Conservation (phyloP, 1,140 invertebrate species). For the Nephotettix cincticeps region DNA sequence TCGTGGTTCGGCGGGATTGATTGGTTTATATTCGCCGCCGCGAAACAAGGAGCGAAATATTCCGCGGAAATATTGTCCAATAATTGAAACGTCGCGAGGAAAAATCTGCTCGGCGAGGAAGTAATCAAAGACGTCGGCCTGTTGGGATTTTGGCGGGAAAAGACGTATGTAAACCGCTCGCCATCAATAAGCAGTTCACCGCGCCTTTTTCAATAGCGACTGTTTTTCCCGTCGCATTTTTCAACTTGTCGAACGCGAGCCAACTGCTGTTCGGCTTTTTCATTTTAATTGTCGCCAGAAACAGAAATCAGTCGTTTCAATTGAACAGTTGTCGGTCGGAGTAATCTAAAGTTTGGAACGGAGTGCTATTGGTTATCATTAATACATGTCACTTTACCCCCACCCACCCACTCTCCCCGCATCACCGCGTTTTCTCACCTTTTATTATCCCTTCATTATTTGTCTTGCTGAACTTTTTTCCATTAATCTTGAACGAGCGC, state of each 20-base stretch:
- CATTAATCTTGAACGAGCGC: too few relatives aligned
- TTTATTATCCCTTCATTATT: constrained; percentile 30
- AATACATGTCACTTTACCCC: constrained; percentile 12
- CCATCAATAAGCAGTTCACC: constrained; percentile 13
- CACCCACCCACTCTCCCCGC: background rate
- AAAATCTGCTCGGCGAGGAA: background rate
- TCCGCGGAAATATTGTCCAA: constrained; percentile 17
- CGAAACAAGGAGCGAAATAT: background rate
- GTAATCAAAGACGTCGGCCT: constrained; percentile 20
- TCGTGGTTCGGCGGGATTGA: background rate
- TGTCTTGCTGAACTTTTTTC: background rate
- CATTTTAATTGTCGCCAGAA: constrained; percentile 12
- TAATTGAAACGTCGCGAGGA: constrained; percentile 17
- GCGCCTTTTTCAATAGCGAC: constrained; percentile 1
- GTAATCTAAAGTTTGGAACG: constrained; percentile 10
- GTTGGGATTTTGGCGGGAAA: constrained; percentile 8
- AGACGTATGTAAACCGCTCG: constrained; percentile 20
- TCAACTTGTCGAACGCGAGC: constrained; percentile 10
- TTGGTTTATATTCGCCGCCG: constrained; percentile 11
- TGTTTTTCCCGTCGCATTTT: constrained; percentile 11
- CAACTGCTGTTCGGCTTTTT: constrained; percentile 16
- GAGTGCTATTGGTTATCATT: constrained; percentile 13
- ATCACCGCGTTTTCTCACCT: constrained; percentile 23
- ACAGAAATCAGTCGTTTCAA: constrained; percentile 12
- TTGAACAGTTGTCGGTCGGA: constrained; percentile 21